Base-by-base conservation (phyloP, 92 coral and sea anemone species). In the Nematostella vectensis region DNA sequence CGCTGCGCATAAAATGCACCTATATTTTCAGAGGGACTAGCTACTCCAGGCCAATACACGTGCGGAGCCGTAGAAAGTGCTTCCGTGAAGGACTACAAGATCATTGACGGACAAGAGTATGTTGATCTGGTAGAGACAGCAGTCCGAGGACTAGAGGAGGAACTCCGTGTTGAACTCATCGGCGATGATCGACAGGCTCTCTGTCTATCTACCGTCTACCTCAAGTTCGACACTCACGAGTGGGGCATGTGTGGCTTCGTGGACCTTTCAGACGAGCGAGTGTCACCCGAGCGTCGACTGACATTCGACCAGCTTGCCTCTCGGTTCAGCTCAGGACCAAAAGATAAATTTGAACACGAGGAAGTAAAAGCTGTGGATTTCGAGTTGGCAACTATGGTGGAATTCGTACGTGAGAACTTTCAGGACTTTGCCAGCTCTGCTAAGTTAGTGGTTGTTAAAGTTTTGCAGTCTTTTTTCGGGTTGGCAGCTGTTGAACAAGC, bases 201-300 rank as follows among this genome's bases (percentile, higher is more conserved):
- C 1, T 86, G 96, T 51, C 76, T 86, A 47, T 59, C 93, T 6
- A 93, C 96, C 43, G 99, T 93, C 29, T 93, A 86, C 62, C 93
- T 93, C 21, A 93, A 86, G 59, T 93, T 78, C 51, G 99, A 93
- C 53, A 93, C 95, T 0, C 99, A 93, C 58, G 99, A 93, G 39
- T 93, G 99, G 99, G 99, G 96, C 6, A 74, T 83, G 56, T 93
- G 99, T 72, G 99, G 99, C 2, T 93, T 81, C 60, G 93, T 93
- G 12, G 96, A 93, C 62, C 88, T 93, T 31, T 86, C 96, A 22
- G 96, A 93, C 58, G 31, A 76, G 57, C 93, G 99, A 39, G 78
- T 93, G 20, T 78, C 80, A 11, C 76, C 96, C 36, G 77, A 83
- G 49, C 82, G 83, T 29, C 68, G 88, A 54, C 67, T 93, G n/a